Evolutionary conservation across 2,888 invertebrate genomes (phyloP).

Genomic region (Brachyopa scutellaris): DNA sequence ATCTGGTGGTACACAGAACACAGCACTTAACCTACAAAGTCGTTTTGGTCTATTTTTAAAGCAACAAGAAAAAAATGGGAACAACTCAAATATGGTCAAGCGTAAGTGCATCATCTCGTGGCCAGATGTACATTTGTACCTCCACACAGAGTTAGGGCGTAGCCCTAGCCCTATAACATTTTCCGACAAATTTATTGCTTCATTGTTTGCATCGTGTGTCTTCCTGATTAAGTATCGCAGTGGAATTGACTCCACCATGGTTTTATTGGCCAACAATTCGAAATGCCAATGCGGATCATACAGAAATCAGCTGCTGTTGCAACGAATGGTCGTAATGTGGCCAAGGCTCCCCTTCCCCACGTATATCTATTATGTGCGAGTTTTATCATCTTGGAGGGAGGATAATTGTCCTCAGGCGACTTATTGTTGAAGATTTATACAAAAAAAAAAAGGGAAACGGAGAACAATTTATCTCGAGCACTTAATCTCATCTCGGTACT

Average conservation of each 20-base stretch:
- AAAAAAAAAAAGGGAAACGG: conserved; percentile 69
- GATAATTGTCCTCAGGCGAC: conserved; percentile 77
- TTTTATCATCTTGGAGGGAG: too few relatives aligned
- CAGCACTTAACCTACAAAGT: conserved; percentile 68
- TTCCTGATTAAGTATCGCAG: conserved; percentile 74
- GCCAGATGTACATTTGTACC: background rate
- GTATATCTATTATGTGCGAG: conserved; percentile 36
- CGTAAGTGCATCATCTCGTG: conserved; percentile 13
- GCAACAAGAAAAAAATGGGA: conserved; percentile 3
- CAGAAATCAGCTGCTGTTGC: conserved; percentile 56
- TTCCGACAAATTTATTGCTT: conserved; percentile 73
- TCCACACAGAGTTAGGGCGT: conserved; percentile 34
- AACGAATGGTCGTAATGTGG: conserved; percentile 55
- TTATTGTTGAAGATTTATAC: conserved; percentile 78
- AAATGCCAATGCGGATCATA: conserved; percentile 72
- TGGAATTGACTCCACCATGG: conserved; percentile 59
- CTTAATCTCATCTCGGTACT: conserved; percentile 74
- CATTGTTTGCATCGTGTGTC: conserved; percentile 70
- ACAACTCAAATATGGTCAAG: conserved; percentile 50
- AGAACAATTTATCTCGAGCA: conserved; percentile 78
- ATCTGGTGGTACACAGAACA: background rate
- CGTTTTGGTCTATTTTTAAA: conserved; percentile 47
- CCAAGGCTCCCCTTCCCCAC: conserved; percentile 47
- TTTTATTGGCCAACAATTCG: conserved; percentile 59
- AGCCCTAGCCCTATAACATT: conserved; percentile 73